Percentiles rank a stretch among this genome's conserved stretches.
Conservation (phyloP, 2,113 vertebrate genomes). For the Zapornia atra region DNA sequence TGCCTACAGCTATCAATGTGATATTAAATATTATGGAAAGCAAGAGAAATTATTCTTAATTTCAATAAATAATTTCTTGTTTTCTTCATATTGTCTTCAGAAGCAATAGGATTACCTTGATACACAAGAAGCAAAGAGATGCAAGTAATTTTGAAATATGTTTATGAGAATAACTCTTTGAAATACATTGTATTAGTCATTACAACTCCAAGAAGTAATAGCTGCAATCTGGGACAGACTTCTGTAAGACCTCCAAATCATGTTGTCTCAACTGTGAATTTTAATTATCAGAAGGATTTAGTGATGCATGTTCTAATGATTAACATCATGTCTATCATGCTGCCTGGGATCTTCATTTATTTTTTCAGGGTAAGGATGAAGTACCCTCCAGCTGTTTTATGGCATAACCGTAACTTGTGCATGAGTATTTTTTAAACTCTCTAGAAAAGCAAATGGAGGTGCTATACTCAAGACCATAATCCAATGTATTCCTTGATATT, state of each 20-base stretch:
- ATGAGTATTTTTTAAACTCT: background rate
- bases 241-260: background rate
- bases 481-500: background rate
- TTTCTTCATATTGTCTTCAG: background rate
- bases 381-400: background rate
- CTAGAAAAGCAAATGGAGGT: background rate
- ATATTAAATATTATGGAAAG: background rate
- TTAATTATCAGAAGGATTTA: background rate
- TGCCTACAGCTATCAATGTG: background rate
- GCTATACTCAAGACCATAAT: background rate
- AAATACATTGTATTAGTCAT: background rate
- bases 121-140: background rate
- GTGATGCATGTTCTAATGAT: background rate
- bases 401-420: background rate
- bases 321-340: background rate
- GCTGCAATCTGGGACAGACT: background rate
- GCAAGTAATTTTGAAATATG: background rate
- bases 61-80: background rate
- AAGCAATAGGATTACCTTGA: background rate
- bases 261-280: background rate
- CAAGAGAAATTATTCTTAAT: background rate
- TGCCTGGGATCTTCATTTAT: background rate
- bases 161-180: background rate
- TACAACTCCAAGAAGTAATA: background rate
- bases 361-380: background rate